Conservation (phyloP, 2,888 invertebrate species). For the Catonia carolina region DNA sequence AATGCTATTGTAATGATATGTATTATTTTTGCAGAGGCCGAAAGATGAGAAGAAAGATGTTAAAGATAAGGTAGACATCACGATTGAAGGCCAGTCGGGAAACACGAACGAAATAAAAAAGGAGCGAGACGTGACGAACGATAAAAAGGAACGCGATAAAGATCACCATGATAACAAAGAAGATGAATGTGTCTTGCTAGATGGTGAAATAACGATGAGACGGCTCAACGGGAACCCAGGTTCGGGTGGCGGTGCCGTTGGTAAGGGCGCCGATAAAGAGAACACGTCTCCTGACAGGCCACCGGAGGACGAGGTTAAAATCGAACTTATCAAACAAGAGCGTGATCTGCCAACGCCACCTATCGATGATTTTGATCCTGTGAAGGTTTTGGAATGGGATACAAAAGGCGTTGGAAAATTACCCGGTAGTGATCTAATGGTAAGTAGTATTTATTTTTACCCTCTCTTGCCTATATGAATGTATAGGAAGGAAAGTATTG, state of each 20-base stretch:
- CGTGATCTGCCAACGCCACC: constrained; percentile 7
- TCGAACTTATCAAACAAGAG: constrained; percentile 19
- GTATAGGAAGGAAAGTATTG: no score
- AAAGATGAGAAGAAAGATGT: not conserved
- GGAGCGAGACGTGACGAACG: not conserved
- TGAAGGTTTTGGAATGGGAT: constrained; percentile 62
- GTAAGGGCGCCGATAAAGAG: not conserved
- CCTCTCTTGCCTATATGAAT: no score
- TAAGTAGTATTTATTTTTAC: constrained; percentile 27
- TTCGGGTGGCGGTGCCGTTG: no score
- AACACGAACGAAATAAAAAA: not conserved
- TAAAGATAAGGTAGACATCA: not conserved
- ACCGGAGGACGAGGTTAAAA: constrained; percentile 20
- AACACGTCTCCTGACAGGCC: constrained; percentile 6
- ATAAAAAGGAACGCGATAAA: not conserved
- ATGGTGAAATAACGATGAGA: constrained; percentile 18
- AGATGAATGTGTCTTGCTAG: constrained; percentile 10
- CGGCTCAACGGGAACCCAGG: not conserved
- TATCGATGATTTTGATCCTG: constrained; percentile 43
- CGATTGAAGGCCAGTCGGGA: no score
- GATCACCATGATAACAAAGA: not conserved
- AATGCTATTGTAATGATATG: no score
- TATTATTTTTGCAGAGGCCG: constrained; percentile 7
- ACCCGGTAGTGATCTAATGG: constrained; percentile 53
- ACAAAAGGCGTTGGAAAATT: constrained; percentile 58